phyloP scores from a whole-genome alignment of 2,113 vertebrate genomes.

The Corydoras sp. region DNA sequence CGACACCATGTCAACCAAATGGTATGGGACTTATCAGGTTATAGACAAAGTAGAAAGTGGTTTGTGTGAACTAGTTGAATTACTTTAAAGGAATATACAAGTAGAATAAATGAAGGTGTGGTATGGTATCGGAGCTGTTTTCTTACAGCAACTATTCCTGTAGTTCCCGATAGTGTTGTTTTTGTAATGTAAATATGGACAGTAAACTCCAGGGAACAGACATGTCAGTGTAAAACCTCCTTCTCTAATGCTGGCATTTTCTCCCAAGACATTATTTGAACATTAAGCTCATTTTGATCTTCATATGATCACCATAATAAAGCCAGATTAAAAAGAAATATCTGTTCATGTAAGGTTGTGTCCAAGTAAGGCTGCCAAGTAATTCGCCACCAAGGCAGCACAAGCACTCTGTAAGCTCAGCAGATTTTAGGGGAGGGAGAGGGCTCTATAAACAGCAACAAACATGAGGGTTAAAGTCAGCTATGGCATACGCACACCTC shows the following conservation, averaged over 20 bases:
- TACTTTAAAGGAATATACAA: background rate
- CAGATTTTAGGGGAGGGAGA: constrained; percentile 55
- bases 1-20: too few species aligned
- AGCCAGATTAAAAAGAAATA: background rate
- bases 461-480: background rate
- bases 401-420: constrained; percentile 52
- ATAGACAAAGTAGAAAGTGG: too few species aligned
- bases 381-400: constrained; percentile 49
- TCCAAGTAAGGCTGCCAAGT: constrained; percentile 50
- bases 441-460: constrained; percentile 56
- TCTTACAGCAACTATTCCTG: background rate
- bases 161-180: background rate
- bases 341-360: constrained; percentile 17
- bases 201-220: background rate
- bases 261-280: too few species aligned
- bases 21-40: too few species aligned
- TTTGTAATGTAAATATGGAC: background rate
- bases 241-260: too few species aligned
- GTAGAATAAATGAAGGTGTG: background rate
- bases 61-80: background rate
- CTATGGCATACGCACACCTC: constrained; percentile 6
- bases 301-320: too few species aligned
- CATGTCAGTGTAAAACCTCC: background rate
- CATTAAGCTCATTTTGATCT: too few species aligned
- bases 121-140: background rate